Evolutionary conservation across 2,113 vertebrate species (phyloP), one percentile per base, ranked within the genome.

Genomic region (Stegostoma tigrinum): DNA sequence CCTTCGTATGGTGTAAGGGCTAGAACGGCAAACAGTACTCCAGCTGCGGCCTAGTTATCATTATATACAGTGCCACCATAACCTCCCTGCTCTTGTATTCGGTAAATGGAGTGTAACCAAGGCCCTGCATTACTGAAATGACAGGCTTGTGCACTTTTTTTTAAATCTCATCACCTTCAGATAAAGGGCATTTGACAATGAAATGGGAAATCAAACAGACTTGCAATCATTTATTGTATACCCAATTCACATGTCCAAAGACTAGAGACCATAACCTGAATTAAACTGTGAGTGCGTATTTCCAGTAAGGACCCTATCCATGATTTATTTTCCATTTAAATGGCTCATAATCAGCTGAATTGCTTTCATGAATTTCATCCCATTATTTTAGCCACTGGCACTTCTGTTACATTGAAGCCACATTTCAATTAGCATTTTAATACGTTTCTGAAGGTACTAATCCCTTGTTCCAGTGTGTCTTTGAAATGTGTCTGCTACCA

Each of bases 401-500:
- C n/a, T 72, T 45, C n/a, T 95, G 12, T 23, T 61, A 61, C 15
- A 64, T 2, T 34, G 42, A 45, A 30, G 24, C 24, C 68, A 72
- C 45, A 95, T 45, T 95, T 72, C 42, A 95, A 95, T 95, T 70
- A 72, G 67, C 67, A 95, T 95, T 90, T 90, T 95, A 72, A 72
- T 52, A 72, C 34, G 94, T 27, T 72, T 95, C 94, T 95, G 94
- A 95, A 95, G 61, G 68, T 75, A 45, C 94, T 72, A 95, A 48
- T 95, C 30, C 94, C 24, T 70, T 72, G 42, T 52, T 48, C 38
- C 68, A 30, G 23, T 48, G 6, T 70, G 67, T 68, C 0, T 75
- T 30, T 52, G 24, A 17, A 75, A 30, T 52, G 42, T 52, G 70
- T 72, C 94, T 24, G 24, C 67, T 67, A 70, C 68, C 94, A 95